Evolutionary conservation across 2,113 vertebrate genomes (phyloP), one percentile per base, ranked within the genome.

Genomic region (Lepisosteus oculatus): DNA sequence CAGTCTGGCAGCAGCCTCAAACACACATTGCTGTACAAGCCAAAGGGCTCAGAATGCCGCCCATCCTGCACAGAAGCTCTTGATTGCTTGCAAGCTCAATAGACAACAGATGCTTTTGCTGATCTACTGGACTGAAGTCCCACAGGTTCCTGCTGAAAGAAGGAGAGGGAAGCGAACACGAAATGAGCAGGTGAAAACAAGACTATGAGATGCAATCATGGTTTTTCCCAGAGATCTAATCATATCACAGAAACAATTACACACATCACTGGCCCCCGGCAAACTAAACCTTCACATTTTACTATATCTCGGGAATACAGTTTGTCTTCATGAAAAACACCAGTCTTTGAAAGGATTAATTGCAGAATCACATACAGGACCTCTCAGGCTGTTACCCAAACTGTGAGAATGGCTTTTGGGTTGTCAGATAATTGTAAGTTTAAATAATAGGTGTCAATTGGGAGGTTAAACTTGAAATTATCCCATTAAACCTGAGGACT

Each of bases 401-500:
- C 61, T 63, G 61, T 15, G 29, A 61, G 61, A 6, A 29, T 45
- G 14, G 41, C 42, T 45, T 51, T 61, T 70, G 14, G 12, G 41
- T 54, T 55, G 69, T 42, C 43, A 51, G 44, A 71, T 54, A 71
- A 64, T 63, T 63, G 69, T 51, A 61, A 47, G 17, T 63, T 71
- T 63, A 54, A 71, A 61, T 64, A 71, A 54, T 61, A 57, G 5
- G 61, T 56, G 62, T 15, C 54, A 55, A 54, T 13, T n/a, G 13
- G 62, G 61, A 45, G 43, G 29, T 69, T 57, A 59, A 69, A 72
- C 51, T 15, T 51, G 64, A 64, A 71, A 71, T 56, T 63, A 54
- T 42, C 29, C 69, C 69, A 71, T 71, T 63, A 71, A 47, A 54
- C 69, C 57, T 71, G 51, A 44, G 13, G 61, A 45, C 70, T 15